Base-by-base conservation (phyloP, 2,888 invertebrate genomes). In the Drosophila aldrichi region DNA sequence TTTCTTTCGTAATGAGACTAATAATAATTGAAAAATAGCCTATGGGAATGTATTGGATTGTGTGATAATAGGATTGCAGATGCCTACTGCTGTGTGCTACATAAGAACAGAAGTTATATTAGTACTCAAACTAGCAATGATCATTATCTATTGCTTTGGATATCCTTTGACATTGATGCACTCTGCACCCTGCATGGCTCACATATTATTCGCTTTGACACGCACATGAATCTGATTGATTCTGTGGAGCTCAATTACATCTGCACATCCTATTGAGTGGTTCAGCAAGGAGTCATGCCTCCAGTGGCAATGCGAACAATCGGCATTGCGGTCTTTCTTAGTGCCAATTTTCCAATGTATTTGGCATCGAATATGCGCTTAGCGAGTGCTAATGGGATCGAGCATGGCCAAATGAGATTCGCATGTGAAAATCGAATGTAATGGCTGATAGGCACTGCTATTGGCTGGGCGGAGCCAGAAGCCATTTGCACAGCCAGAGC, bases 381-480 rank as follows among this genome's bases (percentile, higher is more conserved):
- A 67, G 81, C 70, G 69, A 73, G 70, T 74, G 66, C 86, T 82
- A 89, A 85, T 85, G 73, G 70, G 40, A 82, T 78, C 74, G 77
- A 77, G 70, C 82, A 87, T 60, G 82, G 89, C 79, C 82, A 90
- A 86, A 90, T 88, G 81, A 75, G 81, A 86, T 89, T 81, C 90
- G 70, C 71, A 80, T 80, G 69, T 70, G 83, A 85, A 88, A 80
- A 88, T 89, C 84, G 58, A 84, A 89, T 84, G 80, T 85, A 82
- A 85, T 77, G 55, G 72, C 74, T 88, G 89, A 85, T 85, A 82
- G 82, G 72, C 67, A 72, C 71, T 70, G 51, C 61, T 64, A 83
- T 87, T 72, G 74, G 51, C 32, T 38, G 79, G 77, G 77, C 74
- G 20, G 64, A 43, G 40, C 57, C 44, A 38, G 48, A 69, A 46